These are phyloP conservation scores for Sthenelais limicola DNA, from an alignment of 2,888 invertebrate species.

Conservation along the genomic window DNA sequence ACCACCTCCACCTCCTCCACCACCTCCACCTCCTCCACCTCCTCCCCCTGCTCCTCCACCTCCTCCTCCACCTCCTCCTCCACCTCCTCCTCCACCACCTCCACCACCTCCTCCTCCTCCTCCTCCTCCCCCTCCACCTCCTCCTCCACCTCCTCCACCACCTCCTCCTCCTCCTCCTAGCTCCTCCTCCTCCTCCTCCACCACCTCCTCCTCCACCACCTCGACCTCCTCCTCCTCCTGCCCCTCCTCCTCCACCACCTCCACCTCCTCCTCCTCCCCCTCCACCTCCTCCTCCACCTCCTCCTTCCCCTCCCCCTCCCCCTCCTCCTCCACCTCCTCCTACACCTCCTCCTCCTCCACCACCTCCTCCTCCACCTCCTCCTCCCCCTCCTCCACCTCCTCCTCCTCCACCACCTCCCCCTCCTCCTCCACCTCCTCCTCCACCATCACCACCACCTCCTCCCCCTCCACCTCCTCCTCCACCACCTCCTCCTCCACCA, in stretches of 20 bases:
- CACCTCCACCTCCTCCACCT: conserved; percentile 41
- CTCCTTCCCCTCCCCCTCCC: conserved; percentile 35
- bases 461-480: conserved; percentile 27
- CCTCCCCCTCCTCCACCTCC: conserved; percentile 1
- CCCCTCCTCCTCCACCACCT: no score
- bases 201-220: background rate
- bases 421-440: conserved; percentile 33
- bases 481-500: conserved; percentile 28
- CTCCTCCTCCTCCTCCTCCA: no score
- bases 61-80: conserved; percentile 27
- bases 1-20: conserved; percentile 46
- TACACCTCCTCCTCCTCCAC: no score
- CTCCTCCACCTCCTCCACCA: conserved; percentile 4
- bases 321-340: no score
- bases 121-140: background rate
- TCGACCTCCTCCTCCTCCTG: no score
- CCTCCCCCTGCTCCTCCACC: conserved; percentile 40
- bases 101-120: conserved; percentile 19
- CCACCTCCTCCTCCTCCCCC: conserved; percentile 38
- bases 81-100: conserved; percentile 26
- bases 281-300: conserved; percentile 37
- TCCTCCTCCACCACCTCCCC: conserved; percentile 12
- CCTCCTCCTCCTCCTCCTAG: background rate
- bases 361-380: conserved; percentile 23
- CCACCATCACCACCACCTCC: conserved; percentile 25